phyloP scores from a whole-genome alignment of 2,797 vertebrate species.

The Heliangelus exortis region DNA sequence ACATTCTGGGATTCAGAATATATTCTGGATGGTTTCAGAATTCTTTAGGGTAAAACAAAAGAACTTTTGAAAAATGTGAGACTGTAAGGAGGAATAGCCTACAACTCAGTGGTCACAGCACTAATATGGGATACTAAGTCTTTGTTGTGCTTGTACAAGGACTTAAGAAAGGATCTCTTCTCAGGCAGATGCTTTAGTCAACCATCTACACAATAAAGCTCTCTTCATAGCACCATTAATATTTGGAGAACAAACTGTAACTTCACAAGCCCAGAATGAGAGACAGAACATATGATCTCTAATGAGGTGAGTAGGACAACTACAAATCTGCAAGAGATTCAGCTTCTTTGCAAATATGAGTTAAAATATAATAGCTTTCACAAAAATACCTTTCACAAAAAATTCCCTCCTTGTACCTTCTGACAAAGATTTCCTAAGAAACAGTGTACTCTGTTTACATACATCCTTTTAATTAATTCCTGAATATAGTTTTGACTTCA shows the following conservation, averaged over 20 bases:
- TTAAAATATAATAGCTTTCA: neutral
- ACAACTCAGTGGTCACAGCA: neutral
- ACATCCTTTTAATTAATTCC: neutral
- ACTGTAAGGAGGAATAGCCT: neutral
- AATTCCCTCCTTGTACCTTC: neutral
- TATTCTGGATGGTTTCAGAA: neutral
- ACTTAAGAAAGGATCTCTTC: neutral
- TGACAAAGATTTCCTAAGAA: neutral
- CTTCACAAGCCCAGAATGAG: neutral
- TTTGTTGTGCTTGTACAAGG: neutral
- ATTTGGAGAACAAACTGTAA: neutral
- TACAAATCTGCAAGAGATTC: neutral
- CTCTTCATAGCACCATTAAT: neutral
- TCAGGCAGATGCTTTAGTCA: neutral
- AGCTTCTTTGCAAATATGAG: neutral
- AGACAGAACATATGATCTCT: neutral
- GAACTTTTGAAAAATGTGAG: neutral
- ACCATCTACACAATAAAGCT: neutral
- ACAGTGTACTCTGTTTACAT: neutral
- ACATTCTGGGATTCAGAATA: too few species aligned
- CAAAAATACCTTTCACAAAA: neutral
- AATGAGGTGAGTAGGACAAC: neutral
- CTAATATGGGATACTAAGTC: neutral
- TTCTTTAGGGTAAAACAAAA: neutral
- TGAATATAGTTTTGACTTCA: neutral